Percentiles rank a stretch among this genome's conserved stretches.
Evolutionary conservation across 2,797 vertebrate genomes (phyloP).

Genomic region (Poecilia velifera): DNA sequence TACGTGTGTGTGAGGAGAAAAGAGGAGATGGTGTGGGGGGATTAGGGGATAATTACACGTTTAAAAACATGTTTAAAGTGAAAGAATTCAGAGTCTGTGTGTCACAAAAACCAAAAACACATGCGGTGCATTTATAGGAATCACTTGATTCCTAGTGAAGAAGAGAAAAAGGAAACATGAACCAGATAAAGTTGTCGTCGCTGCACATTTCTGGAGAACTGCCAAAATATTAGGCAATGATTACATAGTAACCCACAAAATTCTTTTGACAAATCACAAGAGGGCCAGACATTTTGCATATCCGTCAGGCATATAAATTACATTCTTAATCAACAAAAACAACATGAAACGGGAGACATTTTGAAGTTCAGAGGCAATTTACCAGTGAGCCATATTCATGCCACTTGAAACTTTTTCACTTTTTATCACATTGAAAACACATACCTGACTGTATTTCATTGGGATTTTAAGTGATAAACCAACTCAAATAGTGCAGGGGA

Average conservation of each 20-base stretch:
- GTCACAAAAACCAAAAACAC: background rate
- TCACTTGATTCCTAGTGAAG: background rate
- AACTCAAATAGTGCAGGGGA: background rate
- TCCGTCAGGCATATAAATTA: background rate
- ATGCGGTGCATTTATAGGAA: background rate
- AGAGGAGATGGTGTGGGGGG: background rate
- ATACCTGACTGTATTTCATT: background rate
- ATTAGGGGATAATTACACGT: too few relatives aligned
- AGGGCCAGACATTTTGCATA: background rate
- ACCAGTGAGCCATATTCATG: background rate
- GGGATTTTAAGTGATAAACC: background rate
- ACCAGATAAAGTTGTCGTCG: background rate
- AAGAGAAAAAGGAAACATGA: background rate
- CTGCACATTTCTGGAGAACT: background rate
- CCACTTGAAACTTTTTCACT: background rate
- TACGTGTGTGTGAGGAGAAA: constrained; percentile 16
- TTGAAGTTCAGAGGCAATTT: background rate
- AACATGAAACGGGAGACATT: background rate
- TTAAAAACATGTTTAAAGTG: background rate
- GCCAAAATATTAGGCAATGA: background rate
- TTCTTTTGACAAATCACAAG: background rate
- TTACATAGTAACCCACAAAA: background rate
- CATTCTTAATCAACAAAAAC: background rate
- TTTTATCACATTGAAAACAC: background rate
- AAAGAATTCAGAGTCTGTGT: background rate